These are phyloP conservation scores for Lithobius niger DNA, from an alignment of 1,140 invertebrate species.

Conservation along the genomic window DNA sequence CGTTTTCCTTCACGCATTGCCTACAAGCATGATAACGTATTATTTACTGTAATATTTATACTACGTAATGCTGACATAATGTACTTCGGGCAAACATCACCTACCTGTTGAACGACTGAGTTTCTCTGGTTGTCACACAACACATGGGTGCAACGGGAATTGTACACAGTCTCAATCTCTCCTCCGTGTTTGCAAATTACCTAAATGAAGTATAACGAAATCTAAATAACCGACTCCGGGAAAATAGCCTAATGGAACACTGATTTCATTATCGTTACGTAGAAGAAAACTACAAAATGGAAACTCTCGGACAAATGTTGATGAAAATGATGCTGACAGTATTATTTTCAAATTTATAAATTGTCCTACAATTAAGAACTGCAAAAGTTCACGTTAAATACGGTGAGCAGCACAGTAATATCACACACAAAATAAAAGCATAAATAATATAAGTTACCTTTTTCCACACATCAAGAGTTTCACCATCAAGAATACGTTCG, in stretches of 20 bases:
- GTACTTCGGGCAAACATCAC: neutral
- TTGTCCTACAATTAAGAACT: too few relatives aligned
- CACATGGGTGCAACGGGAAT: slow-evolving; percentile 74
- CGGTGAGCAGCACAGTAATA: too few relatives aligned
- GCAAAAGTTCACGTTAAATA: too few relatives aligned
- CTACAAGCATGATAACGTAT: slow-evolving; percentile 29
- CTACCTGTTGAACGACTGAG: slow-evolving; percentile 67
- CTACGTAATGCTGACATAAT: neutral
- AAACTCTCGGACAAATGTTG: too few relatives aligned
- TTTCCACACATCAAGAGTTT: slow-evolving; percentile 53
- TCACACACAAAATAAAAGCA: too few relatives aligned
- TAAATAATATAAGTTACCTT: slow-evolving; percentile 41
- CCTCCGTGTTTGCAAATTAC: slow-evolving; percentile 76
- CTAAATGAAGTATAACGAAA: slow-evolving; percentile 22
- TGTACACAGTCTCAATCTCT: slow-evolving; percentile 72
- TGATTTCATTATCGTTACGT: too few relatives aligned
- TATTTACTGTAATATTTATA: neutral
- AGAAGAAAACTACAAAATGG: too few relatives aligned
- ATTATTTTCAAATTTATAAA: too few relatives aligned
- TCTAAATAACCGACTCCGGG: too few relatives aligned
- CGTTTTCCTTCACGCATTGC: slow-evolving; percentile 63
- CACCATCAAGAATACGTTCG: slow-evolving; percentile 37
- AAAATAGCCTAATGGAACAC: too few relatives aligned
- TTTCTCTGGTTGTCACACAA: slow-evolving; percentile 78
- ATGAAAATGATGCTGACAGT: too few relatives aligned